Evolutionary conservation across 1,140 invertebrate species (phyloP), one percentile per base, ranked within the genome.

Genomic region (Plodia interpunctella): DNA sequence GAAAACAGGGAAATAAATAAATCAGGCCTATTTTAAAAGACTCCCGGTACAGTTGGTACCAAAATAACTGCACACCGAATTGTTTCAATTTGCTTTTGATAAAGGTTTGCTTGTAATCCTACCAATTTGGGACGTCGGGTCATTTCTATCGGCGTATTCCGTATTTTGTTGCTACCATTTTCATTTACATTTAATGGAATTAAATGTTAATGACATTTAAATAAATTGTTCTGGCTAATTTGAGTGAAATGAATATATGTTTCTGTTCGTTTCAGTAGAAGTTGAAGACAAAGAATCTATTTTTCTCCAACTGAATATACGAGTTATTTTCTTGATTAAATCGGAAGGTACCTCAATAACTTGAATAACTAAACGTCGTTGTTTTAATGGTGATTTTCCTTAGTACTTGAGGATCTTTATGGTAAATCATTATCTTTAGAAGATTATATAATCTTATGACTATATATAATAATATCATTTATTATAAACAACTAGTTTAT

Each of bases 21-120:
- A 44, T 44, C 15, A 44, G 10, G 8, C 13, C 13, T 0, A 13
- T 44, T 44, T 44, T 44, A 15, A 44, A 44, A 5, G 38, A 15
- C 38, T 5, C 10, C 15, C 38, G 13, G 38, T 44, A 15, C 13
- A 44, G 38, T 44, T 15, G 38, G 15, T 3, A 44, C 15, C 13
- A 15, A 44, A 44, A 44, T 44, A 17, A 10, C 38, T 44, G 38
- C 38, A 44, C n/a, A 44, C 38, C 38, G 11, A 44, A 44, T 44
- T 17, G 38, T 44, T 44, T 44, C 38, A 15, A 44, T 44, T 44
- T n/a, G 38, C 38, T 44, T 44, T 44, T 44, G 38, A 44, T 6
- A 44, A 44, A n/a, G 38, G 38, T 44, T 44, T n/a, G n/a, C 3
- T 32, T 9, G 38, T 44, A 44, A 44, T 44, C 38, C 38, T 44